Percentiles rank a stretch among this genome's conserved stretches.
Evolutionary conservation across 2,113 vertebrate species (phyloP).

Genomic region (Mungos mungo): DNA sequence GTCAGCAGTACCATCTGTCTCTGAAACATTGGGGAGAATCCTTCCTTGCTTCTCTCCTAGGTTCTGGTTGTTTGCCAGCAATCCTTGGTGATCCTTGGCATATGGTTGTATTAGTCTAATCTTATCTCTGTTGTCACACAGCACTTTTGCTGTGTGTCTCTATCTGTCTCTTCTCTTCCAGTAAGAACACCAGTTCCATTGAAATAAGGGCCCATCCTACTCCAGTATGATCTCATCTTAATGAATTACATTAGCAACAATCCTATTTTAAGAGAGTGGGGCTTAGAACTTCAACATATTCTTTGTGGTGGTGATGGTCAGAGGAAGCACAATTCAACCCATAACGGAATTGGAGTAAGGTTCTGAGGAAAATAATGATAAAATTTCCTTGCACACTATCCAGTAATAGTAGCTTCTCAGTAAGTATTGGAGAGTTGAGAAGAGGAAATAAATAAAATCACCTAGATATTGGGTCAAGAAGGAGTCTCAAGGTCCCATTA

Average conservation of each 20-base stretch:
- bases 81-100: background rate
- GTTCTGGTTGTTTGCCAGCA: background rate
- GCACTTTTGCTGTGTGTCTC: background rate
- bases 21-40: background rate
- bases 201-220: background rate
- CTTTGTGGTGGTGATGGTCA: background rate
- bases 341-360: background rate
- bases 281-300: background rate
- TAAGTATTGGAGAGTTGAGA: background rate
- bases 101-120: background rate
- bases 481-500: background rate
- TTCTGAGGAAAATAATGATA: background rate
- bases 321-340: background rate
- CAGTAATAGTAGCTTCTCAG: background rate
- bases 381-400: background rate
- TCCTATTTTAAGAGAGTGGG: background rate
- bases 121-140: no score
- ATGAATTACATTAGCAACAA: background rate
- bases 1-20: accelerated
- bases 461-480: background rate
- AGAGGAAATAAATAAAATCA: background rate
- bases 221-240: background rate
- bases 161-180: background rate
- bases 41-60: background rate
- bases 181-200: background rate